Conservation (phyloP, 53 echinoderm and acorn worm species). For the Antedon mediterranea region DNA sequence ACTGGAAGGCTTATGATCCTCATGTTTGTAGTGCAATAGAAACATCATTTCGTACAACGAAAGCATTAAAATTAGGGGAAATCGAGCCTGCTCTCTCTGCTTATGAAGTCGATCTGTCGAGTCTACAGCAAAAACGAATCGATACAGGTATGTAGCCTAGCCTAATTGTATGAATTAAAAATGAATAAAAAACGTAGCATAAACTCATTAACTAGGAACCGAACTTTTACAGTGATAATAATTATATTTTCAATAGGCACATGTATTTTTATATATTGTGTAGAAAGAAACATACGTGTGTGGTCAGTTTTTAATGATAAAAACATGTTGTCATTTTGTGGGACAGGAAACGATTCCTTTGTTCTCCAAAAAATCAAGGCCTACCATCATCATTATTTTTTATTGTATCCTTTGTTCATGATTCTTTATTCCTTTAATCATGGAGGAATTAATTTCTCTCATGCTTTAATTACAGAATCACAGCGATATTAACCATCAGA, state of each 20-base stretch:
- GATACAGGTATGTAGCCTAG: slow-evolving; percentile 68
- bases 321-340: no score
- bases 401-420: no score
- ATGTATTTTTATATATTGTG: no score
- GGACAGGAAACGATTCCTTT: neutral
- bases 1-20: slow-evolving; percentile 86
- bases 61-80: slow-evolving; percentile 31
- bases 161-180: neutral
- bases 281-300: no score
- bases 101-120: slow-evolving; percentile 55
- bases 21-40: slow-evolving; percentile 55
- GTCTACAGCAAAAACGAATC: slow-evolving; percentile 49
- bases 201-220: neutral
- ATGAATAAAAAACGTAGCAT: neutral
- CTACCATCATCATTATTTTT: no score
- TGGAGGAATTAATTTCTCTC: no score
- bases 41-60: slow-evolving; percentile 35
- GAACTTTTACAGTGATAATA: no score
- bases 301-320: no score
- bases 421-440: no score
- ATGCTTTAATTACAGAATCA: no score
- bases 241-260: no score
- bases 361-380: neutral
- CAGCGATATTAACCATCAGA: no score
- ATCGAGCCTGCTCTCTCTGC: slow-evolving; percentile 47